These are phyloP conservation scores for Cotesia vestalis DNA, from an alignment of 1,140 invertebrate genomes.

Conservation along the genomic window DNA sequence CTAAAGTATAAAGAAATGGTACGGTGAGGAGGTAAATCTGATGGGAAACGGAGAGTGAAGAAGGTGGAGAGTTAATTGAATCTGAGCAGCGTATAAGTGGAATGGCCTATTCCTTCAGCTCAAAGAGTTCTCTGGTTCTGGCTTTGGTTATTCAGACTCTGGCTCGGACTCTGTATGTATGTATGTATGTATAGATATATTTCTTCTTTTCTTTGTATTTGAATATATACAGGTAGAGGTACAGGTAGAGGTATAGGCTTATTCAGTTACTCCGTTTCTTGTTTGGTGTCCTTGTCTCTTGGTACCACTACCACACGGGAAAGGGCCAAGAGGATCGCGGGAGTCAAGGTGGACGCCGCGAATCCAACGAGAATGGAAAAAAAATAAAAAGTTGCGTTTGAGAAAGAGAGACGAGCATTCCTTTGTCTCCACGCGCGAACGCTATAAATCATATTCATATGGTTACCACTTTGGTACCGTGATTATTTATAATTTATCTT, in stretches of 20 bases:
- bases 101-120: constrained; percentile 62
- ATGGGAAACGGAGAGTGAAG: constrained; percentile 53
- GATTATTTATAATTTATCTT: background rate
- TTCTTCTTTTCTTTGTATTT: constrained; percentile 55
- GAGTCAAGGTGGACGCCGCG: constrained; percentile 42
- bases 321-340: constrained; percentile 55
- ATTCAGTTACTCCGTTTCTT: constrained; percentile 38
- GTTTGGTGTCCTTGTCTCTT: constrained; percentile 30
- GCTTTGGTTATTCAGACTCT: constrained; percentile 21
- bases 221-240: constrained; percentile 12
- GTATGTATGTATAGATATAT: constrained; percentile 43
- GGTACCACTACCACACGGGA: constrained; percentile 35
- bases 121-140: constrained; percentile 23
- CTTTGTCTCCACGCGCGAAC: constrained; percentile 63
- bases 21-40: constrained; percentile 27
- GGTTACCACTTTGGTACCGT: constrained; percentile 1
- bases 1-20: constrained; percentile 20
- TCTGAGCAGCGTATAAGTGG: constrained; percentile 67
- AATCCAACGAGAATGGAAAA: constrained; percentile 47
- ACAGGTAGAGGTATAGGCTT: background rate
- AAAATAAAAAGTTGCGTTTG: constrained; percentile 27
- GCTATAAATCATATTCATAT: constrained; percentile 43
- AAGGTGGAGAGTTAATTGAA: constrained; percentile 67
- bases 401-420: constrained; percentile 53
- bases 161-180: constrained; percentile 10